Evolutionary conservation across 2,113 vertebrate genomes (phyloP).

Genomic region (Megaceryle maxima): DNA sequence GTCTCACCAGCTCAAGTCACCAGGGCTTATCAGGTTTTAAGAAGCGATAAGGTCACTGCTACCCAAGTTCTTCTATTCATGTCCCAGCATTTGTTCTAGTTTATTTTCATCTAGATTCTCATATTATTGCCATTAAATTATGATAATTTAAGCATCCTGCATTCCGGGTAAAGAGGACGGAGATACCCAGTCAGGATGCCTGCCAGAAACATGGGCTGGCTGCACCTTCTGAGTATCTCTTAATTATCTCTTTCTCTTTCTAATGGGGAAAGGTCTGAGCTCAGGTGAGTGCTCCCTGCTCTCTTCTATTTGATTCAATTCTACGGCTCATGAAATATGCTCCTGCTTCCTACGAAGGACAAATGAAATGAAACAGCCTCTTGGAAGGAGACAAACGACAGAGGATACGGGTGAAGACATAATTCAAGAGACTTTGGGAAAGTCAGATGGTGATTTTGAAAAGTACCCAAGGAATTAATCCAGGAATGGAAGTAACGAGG

Average conservation of each 20-base stretch:
- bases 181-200: slow-evolving; percentile 17
- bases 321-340: slow-evolving; percentile 41
- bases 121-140: slow-evolving; percentile 7
- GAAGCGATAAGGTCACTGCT: background rate
- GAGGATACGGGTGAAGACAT: background rate
- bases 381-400: slow-evolving; percentile 28
- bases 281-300: slow-evolving; percentile 50
- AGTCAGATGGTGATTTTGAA: background rate
- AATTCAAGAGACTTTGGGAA: background rate
- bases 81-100: background rate
- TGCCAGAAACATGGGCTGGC: slow-evolving; percentile 23
- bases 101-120: background rate
- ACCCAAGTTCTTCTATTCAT: background rate
- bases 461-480: slow-evolving; percentile 26
- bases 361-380: slow-evolving; percentile 46
- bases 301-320: slow-evolving; percentile 42
- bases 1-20: slow-evolving; percentile 2
- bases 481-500: background rate
- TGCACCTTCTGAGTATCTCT: slow-evolving; percentile 38
- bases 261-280: slow-evolving; percentile 62
- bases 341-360: slow-evolving; percentile 14
- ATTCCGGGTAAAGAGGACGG: background rate
- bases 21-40: background rate
- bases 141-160: slow-evolving; percentile 45
- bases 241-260: slow-evolving; percentile 67